Evolutionary conservation across 2,888 invertebrate species (phyloP).

Genomic region (Cactoblastis cactorum): DNA sequence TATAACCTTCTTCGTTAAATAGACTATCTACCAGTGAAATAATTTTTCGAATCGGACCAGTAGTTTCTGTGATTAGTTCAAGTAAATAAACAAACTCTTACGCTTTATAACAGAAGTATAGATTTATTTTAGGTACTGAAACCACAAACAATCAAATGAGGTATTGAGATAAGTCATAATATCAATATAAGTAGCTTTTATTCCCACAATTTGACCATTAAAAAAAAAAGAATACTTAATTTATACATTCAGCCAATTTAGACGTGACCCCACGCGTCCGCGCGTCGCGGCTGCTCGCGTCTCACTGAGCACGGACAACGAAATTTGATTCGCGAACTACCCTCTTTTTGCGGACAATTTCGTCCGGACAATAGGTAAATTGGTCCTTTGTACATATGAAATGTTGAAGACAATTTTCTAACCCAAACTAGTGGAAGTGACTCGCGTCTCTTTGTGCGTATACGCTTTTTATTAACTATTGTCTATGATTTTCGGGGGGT

Average conservation of each 20-base stretch:
- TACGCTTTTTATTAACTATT: constrained; percentile 15
- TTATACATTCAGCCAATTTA: constrained; percentile 6
- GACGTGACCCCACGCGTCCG: constrained; percentile 32
- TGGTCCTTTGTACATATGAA: constrained; percentile 30
- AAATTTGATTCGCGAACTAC: constrained; percentile 66
- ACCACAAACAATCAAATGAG: too few species aligned
- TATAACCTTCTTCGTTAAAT: too few species aligned
- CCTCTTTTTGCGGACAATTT: constrained; percentile 63
- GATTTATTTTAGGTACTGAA: too few species aligned
- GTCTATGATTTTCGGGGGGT: constrained; percentile 1
- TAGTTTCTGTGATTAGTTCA: too few species aligned
- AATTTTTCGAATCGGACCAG: too few species aligned
- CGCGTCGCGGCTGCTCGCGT: constrained; percentile 46
- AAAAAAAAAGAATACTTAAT: constrained; percentile 2
- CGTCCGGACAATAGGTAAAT: constrained; percentile 55
- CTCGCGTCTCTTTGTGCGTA: constrained; percentile 21
- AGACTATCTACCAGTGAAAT: too few species aligned
- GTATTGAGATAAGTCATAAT: too few species aligned
- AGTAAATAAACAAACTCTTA: too few species aligned
- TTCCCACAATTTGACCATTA: neutral
- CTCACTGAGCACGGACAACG: constrained; percentile 60
- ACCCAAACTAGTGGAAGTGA: constrained; percentile 33
- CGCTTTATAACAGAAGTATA: too few species aligned
- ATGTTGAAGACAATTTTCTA: constrained; percentile 30
- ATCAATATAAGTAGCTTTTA: neutral